Percentiles rank a stretch among this genome's conserved stretches.
Conservation (phyloP, 2,113 vertebrate genomes). For the Cynopterus brachyotis region DNA sequence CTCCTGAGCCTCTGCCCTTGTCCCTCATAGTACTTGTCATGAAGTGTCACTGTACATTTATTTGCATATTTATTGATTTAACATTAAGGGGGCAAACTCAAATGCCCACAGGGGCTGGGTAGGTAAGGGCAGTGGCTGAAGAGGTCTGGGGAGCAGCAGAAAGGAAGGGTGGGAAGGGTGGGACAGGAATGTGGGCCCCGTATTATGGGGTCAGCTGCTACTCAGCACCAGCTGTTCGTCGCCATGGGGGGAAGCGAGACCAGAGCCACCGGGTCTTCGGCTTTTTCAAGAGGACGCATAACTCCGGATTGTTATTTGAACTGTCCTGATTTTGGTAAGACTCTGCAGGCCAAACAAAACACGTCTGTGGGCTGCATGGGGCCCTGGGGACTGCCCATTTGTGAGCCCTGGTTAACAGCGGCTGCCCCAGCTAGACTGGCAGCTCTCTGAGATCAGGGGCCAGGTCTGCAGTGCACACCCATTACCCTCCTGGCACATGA, state of each 20-base stretch:
- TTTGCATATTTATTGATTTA: slow-evolving; percentile 68
- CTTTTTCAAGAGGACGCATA: slow-evolving; percentile 77
- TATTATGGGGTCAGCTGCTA: slow-evolving; percentile 57
- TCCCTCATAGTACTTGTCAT: slow-evolving; percentile 37
- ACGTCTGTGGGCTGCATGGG: slow-evolving; percentile 36
- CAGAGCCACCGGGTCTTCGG: slow-evolving; percentile 72
- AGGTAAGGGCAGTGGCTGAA: not conserved
- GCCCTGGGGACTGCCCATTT: slow-evolving; percentile 2
- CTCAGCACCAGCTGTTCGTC: slow-evolving; percentile 73
- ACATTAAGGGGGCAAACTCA: slow-evolving; percentile 57
- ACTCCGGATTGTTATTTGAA: slow-evolving; percentile 71
- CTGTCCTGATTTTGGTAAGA: slow-evolving; percentile 76
- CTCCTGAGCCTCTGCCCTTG: not conserved
- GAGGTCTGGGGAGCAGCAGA: not conserved
- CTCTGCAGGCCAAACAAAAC: slow-evolving; percentile 75
- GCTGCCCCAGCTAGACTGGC: not conserved
- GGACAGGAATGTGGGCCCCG: slow-evolving; percentile 14
- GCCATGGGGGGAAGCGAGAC: slow-evolving; percentile 75
- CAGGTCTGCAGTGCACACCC: not conserved
- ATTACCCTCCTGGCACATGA: not conserved
- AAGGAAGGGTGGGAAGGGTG: not conserved
- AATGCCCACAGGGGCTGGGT: not conserved
- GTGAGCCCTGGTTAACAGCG: slow-evolving; percentile 45
- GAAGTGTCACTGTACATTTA: slow-evolving; percentile 35
- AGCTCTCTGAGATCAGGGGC: not conserved